phyloP scores from a whole-genome alignment of 30 jellyfish, hydroid and myxozoan genomes.

The Aurelia sp. region DNA sequence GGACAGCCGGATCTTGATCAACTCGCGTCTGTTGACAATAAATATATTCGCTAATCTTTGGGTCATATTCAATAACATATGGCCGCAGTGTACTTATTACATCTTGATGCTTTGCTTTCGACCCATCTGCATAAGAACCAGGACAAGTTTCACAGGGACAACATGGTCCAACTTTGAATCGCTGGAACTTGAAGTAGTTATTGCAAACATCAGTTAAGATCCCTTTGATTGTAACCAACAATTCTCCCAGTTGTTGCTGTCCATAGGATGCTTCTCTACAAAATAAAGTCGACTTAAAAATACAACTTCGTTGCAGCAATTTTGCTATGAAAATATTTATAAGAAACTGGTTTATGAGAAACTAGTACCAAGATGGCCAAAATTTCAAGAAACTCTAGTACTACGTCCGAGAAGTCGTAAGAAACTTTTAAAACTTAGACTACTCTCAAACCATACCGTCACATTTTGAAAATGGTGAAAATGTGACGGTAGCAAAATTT shows the following conservation, averaged over 20 bases:
- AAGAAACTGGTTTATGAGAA: too few species aligned
- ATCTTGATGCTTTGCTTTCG: background rate
- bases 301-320: too few species aligned
- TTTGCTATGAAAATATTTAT: too few species aligned
- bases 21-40: background rate
- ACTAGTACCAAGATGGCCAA: too few species aligned
- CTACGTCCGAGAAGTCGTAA: too few species aligned
- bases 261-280: background rate
- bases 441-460: too few species aligned
- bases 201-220: conserved; percentile 20
- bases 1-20: background rate
- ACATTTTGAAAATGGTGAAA: too few species aligned
- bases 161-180: conserved; percentile 30
- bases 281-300: background rate
- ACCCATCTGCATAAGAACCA: conserved; percentile 28
- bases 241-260: background rate
- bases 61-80: conserved; percentile 17
- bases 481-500: too few species aligned
- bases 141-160: conserved; percentile 25
- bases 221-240: background rate
- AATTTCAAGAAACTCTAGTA: too few species aligned
- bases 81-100: background rate
- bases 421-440: too few species aligned
- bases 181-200: conserved; percentile 31
- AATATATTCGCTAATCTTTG: background rate